These are phyloP conservation scores for Oreochromis aureus DNA, from an alignment of 2,113 vertebrate species.

Conservation along the genomic window DNA sequence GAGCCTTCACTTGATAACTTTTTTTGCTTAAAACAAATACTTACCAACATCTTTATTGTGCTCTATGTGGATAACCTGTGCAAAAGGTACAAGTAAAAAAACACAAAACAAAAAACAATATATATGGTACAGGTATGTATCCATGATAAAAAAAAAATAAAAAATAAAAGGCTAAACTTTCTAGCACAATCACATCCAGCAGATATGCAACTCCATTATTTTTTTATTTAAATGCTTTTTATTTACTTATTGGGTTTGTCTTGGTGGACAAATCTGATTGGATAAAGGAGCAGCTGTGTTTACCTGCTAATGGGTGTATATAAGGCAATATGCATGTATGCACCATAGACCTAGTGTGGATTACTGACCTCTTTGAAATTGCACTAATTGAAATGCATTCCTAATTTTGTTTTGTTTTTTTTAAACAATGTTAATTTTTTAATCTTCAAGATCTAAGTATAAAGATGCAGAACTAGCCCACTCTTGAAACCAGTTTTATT, in stretches of 20 bases:
- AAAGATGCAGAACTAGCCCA: not conserved
- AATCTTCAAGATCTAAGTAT: not conserved
- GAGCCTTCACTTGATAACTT: not conserved
- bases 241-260: not conserved
- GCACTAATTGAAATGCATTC: not conserved
- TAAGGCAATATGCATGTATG: not conserved
- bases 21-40: not conserved
- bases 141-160: not conserved
- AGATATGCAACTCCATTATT: not conserved
- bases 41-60: not conserved
- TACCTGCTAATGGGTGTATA: not conserved
- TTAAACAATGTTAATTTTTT: not conserved
- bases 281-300: not conserved
- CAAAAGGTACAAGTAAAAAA: not conserved
- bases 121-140: not conserved
- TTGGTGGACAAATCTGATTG: not conserved
- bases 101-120: not conserved
- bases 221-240: not conserved
- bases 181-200: not conserved
- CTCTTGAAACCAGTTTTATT: constrained; percentile 17
- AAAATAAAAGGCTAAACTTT: not conserved
- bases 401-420: not conserved
- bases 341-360: not conserved
- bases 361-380: not conserved
- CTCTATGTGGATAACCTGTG: not conserved